A percentile compares a stretch with the other conserved stretches of the same genome.
These are phyloP conservation scores for Acropora tenuis DNA, from an alignment of 64 coral and sea anemone species.

Conservation along the genomic window DNA sequence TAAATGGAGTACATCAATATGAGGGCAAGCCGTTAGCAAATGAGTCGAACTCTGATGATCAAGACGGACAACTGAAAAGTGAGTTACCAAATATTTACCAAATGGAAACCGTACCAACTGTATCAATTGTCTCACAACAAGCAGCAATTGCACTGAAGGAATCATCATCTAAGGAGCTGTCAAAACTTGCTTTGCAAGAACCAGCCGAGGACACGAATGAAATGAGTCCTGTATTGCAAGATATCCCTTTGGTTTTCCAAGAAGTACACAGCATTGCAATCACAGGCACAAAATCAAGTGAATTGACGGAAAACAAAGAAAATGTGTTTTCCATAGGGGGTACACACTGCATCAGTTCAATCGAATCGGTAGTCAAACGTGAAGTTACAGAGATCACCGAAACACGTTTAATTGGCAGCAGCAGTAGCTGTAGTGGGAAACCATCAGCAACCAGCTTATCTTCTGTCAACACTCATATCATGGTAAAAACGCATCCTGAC, in stretches of 20 bases:
- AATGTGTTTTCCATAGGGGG: background rate
- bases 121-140: background rate
- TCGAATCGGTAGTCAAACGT: background rate
- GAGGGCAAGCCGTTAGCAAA: background rate
- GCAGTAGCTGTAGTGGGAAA: background rate
- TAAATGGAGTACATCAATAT: background rate
- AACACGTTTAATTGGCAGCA: conserved; percentile 10
- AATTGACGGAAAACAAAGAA: background rate
- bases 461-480: background rate
- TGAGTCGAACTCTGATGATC: background rate
- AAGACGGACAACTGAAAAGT: background rate
- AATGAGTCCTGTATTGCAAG: background rate
- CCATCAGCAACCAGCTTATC: background rate
- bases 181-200: background rate
- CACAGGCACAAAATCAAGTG: background rate
- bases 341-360: background rate
- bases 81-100: background rate
- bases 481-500: conserved; percentile 57
- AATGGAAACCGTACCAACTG: background rate
- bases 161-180: background rate
- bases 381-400: background rate
- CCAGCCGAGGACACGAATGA: background rate
- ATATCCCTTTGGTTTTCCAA: background rate
- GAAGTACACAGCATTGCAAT: background rate
- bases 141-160: background rate